A percentile compares a stretch with the other conserved stretches of the same genome.
phyloP scores from a whole-genome alignment of 2,797 vertebrate species.

The Micropoecilia bifurca region DNA sequence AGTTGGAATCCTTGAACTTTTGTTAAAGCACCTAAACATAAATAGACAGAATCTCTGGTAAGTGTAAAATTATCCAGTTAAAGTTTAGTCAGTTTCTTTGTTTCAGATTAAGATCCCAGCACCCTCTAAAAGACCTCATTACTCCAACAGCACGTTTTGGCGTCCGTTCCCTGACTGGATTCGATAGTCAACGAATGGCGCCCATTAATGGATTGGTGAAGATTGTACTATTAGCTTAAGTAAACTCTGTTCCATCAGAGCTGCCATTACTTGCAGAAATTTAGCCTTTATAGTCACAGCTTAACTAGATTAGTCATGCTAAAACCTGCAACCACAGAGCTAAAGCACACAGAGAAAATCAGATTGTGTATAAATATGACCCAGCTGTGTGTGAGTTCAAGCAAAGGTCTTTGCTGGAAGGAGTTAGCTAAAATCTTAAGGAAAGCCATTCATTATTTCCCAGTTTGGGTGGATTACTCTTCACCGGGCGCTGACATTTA shows the following conservation, averaged over 20 bases:
- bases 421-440: conserved; percentile 70
- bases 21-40: not conserved
- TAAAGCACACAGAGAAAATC: conserved; percentile 24
- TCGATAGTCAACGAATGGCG: not conserved
- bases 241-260: not conserved
- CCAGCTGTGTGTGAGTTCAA: conserved; percentile 28
- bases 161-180: not conserved
- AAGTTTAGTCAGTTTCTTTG: not conserved
- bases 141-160: not conserved
- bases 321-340: conserved; percentile 20
- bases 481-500: conserved; percentile 83
- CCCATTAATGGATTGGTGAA: not conserved
- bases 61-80: not conserved
- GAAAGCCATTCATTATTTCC: conserved; percentile 85
- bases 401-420: conserved; percentile 43
- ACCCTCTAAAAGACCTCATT: not conserved
- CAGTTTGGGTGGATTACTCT: conserved; percentile 80
- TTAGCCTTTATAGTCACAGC: not conserved
- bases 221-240: conserved; percentile 1
- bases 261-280: not conserved
- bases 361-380: conserved; percentile 55
- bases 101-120: not conserved
- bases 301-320: conserved; percentile 12
- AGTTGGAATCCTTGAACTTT: not conserved
- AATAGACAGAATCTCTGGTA: not conserved